A percentile compares a stretch with the other conserved stretches of the same genome.
phyloP scores from a whole-genome alignment of 2,888 invertebrate species.

The Tupiocoris notatus region DNA sequence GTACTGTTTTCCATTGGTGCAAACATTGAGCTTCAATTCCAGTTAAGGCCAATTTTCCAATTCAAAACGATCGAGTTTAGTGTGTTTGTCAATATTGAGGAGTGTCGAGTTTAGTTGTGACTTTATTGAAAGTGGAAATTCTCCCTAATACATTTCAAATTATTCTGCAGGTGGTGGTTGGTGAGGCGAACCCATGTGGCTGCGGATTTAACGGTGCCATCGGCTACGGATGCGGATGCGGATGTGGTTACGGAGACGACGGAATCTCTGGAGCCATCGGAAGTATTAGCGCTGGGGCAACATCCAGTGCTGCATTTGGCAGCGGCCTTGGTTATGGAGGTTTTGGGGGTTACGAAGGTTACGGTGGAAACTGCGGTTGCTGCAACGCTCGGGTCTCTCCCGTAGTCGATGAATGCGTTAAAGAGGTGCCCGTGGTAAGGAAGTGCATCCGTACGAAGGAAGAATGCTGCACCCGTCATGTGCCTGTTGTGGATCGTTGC shows the following conservation, averaged over 20 bases:
- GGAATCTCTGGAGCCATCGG: not conserved
- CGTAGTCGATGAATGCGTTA: constrained; percentile 39
- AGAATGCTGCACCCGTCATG: constrained; percentile 43
- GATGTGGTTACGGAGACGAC: not conserved
- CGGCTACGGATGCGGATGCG: constrained; percentile 5
- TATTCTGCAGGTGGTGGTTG: not conserved
- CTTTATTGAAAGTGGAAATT: too few species aligned
- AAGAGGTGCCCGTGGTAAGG: constrained; percentile 44
- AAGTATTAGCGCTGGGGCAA: not conserved
- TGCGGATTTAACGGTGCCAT: not conserved
- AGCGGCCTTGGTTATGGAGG: not conserved
- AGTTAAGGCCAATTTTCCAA: too few species aligned
- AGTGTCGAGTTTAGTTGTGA: too few species aligned
- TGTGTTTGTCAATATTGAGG: too few species aligned
- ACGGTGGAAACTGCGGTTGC: not conserved
- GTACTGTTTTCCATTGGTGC: too few species aligned
- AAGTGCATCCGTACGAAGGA: constrained; percentile 40
- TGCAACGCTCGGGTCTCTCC: constrained; percentile 14
- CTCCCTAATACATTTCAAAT: too few species aligned
- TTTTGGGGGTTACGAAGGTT: not conserved
- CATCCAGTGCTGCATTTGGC: constrained; percentile 1
- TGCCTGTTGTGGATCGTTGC: constrained; percentile 31
- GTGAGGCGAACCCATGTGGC: not conserved
- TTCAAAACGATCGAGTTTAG: too few species aligned
- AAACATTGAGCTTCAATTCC: too few species aligned